Evolutionary conservation across 2,888 invertebrate genomes (phyloP).

Genomic region (Sinohyriopsis cumingii): DNA sequence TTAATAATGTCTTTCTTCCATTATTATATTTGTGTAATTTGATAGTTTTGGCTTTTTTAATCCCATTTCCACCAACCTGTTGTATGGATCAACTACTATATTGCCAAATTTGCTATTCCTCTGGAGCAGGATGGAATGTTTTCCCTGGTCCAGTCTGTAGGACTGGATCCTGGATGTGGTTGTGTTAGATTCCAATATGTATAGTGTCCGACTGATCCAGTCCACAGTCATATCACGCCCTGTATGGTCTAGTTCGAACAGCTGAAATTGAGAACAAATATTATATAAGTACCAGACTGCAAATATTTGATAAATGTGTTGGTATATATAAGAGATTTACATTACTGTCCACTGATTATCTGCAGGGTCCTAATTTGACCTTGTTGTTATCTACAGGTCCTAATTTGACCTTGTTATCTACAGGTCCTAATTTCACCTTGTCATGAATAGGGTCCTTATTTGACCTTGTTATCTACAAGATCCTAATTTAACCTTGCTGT

Average conservation of each 20-base stretch:
- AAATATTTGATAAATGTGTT: background rate
- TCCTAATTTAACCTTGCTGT: no score
- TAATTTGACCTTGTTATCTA: no score
- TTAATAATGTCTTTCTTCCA: no score
- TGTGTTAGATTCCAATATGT: conserved; percentile 81
- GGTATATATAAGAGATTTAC: background rate
- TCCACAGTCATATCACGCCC: conserved; percentile 84
- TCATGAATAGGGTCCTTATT: no score
- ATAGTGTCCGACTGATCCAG: conserved; percentile 89
- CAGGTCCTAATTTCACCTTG: no score
- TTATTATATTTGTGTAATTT: background rate
- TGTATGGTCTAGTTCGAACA: conserved; percentile 65
- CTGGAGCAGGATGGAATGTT: conserved; percentile 45
- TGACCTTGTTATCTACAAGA: no score
- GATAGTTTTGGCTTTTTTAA: background rate
- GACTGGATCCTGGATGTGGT: conserved; percentile 66
- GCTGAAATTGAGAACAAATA: conserved; percentile 30
- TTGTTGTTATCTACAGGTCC: no score
- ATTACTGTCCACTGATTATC: no score
- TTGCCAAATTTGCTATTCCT: conserved; percentile 76
- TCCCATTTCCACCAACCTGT: conserved; percentile 75
- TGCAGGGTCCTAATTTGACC: background rate
- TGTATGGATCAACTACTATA: conserved; percentile 83
- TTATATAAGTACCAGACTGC: background rate
- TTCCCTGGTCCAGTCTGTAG: conserved; percentile 60